Base-by-base conservation (phyloP, 2,797 vertebrate species). In the Alectoris magna region DNA sequence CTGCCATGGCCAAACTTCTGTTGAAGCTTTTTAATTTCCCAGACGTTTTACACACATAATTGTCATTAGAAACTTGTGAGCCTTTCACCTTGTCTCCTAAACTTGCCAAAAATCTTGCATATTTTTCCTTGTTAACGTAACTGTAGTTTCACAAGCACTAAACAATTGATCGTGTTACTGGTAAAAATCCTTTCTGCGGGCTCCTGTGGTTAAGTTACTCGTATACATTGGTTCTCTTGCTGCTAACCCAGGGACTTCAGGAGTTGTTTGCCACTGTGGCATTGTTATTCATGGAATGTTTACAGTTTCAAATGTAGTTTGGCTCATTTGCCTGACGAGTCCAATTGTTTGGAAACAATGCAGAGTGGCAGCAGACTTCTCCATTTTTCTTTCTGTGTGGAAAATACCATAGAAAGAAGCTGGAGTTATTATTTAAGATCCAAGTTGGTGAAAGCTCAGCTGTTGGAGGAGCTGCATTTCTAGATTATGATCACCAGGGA, bases 1-100 rank as follows among this genome's bases (percentile, higher is more conserved):
- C 44, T 79, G 80, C 63, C 59, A 36, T 48, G 59, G 72, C 70
- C 90, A 77, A 56, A 91, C 34, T 92, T 87, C 85, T 91, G 69
- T 56, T 92, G 84, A 89, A 95, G 51, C 55, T 87, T 90, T 96
- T 85, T 81, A 78, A 91, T 90, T 94, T 96, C 87, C 87, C 90
- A 96, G 90, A 79, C 80, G 51, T 92, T 72, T 92, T 51, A 55
- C 2, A 1, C 72, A 79, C 56, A 76, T 75, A 82, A 87, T 87
- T 92, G 88, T 86, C 87, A 67, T 90, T 87, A 93, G 70, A 81
- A 95, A 90, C 89, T 85, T 59, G 69, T 89, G 84, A 87, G 88
- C 86, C 86, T 81, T 83, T 85, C 70, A 90, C 77, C 88, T 82
- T 93, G 78, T 92, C 81, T 88, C 60, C 62, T 74, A 38, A 79